Evolutionary conservation across 2,888 invertebrate genomes (phyloP), one percentile per base, ranked within the genome.

Genomic region (Caenorhabditis afra): DNA sequence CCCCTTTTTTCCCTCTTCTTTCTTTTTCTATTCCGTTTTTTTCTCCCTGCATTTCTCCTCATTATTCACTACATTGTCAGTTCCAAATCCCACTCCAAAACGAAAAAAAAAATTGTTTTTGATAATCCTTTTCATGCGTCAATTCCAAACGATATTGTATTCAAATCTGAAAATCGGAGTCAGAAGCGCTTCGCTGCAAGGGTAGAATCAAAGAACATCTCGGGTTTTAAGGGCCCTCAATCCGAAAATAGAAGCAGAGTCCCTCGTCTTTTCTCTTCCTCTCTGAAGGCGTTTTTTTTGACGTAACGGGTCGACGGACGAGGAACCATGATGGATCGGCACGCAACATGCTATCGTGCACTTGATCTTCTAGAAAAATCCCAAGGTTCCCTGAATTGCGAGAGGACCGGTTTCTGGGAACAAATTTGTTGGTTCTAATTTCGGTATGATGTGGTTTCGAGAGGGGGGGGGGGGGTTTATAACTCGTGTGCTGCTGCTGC

Each of bases 321-420:
- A 70, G 52, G 44, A 57, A 10, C 55, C 61, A 70, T 70, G 61
- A 70, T 70, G 61, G 61, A 70, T 70, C 53, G 39, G 37, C 47
- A 62, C 68, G 52, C 44, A 22, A 70, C 70, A 70, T 59, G 68
- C 70, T 70, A 70, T 70, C 70, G 52, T 70, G 70, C 61, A 55
- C 55, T 62, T 70, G 29, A 67, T 67, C 67, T 57, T 44, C 59
- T 52, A 59, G 52, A 58, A 68, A 44, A 12, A 20, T 18, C 12
- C n/a, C n/a, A n/a, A n/a, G 29, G 29, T 55, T 50, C 45, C 18
- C 45, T n/a, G n/a, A n/a, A n/a, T n/a, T n/a, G n/a, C n/a, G n/a
- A 39, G 23, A 29, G n/a, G 23, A 44, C 39, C 39, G 45, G 29
- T 45, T 44, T 45, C 35, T 53, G 22, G 8, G 11, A 50, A 50